Evolutionary conservation across 2,888 invertebrate genomes (phyloP), one percentile per base, ranked within the genome.

Genomic region (Phasia obesa): DNA sequence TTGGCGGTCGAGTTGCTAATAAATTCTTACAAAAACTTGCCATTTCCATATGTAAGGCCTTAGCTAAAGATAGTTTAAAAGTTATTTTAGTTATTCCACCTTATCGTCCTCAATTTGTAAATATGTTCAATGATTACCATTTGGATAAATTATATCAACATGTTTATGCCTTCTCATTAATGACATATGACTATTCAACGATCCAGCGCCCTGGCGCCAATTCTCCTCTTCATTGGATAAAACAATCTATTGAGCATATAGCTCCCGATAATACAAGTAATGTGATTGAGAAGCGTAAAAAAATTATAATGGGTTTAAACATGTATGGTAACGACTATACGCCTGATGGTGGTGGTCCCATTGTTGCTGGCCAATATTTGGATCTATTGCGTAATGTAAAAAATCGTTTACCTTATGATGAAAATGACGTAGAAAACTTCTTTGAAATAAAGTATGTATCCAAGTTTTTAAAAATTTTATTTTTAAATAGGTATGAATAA

Each of bases 181-280:
- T 98, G 98, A 98, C 98, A 0, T 99, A 99, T 89, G 98, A 99
- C 90, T 98, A 94, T 91, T 98, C 98, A 2, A 96, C 92, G 89
- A 93, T 95, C 13, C 95, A 96, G 89, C 93, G 95, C 87, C 97
- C 97, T 87, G 97, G 98, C 51, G 97, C 98, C 0, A 98, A 98
- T 92, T 96, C 97, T 77, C 98, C 98, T 0, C 86, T 97, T 0
- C 92, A 94, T 84, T 98, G 98, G 98, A 93, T 97, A 74, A 93
- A 93, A 85, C 92, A 94, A 62, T 96, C 97, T 88, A 92, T 98
- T 5, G 94, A 95, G 88, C 93, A 93, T 73, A 92, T 98, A 73
- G 94, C 94, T 17, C 95, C 96, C 5, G 92, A 93, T 75, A 92
- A 92, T 0, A 92, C 92, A 51, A 64, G 85, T 2, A 86, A 90